A percentile compares a stretch with the other conserved stretches of the same genome.
Conservation (phyloP, 2,888 invertebrate species). For the Drosophila falleni region DNA sequence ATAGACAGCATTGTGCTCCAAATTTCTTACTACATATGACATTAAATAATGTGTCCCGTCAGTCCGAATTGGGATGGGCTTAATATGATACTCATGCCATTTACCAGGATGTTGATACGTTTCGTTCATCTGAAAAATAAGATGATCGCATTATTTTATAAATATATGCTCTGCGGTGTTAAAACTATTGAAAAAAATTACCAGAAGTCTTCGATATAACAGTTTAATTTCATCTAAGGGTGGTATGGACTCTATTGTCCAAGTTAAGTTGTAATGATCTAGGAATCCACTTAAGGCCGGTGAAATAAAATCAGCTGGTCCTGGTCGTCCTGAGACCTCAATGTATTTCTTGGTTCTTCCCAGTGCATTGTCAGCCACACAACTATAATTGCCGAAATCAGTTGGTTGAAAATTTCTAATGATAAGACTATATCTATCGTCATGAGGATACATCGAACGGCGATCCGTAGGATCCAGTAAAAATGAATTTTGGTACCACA, state of each 20-base stretch:
- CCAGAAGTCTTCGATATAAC: slow-evolving; percentile 88
- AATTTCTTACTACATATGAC: slow-evolving; percentile 88
- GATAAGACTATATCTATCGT: slow-evolving; percentile 87
- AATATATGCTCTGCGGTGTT: not conserved
- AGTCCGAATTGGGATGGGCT: slow-evolving; percentile 84
- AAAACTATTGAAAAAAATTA: slow-evolving; percentile 72
- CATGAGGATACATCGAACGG: slow-evolving; percentile 87
- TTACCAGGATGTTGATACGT: slow-evolving; percentile 90
- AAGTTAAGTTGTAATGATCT: slow-evolving; percentile 88
- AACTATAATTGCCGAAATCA: slow-evolving; percentile 89
- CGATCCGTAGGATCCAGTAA: slow-evolving; percentile 88
- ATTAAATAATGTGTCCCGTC: slow-evolving; percentile 87
- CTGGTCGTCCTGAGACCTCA: slow-evolving; percentile 88
- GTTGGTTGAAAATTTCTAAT: slow-evolving; percentile 88
- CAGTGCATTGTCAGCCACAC: slow-evolving; percentile 87
- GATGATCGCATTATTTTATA: not conserved
- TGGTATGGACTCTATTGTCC: slow-evolving; percentile 89
- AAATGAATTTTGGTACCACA: slow-evolving; percentile 89
- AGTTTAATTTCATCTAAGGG: slow-evolving; percentile 88
- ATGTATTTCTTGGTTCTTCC: slow-evolving; percentile 87
- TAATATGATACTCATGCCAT: slow-evolving; percentile 88
- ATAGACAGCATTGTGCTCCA: slow-evolving; percentile 89
- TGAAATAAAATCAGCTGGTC: slow-evolving; percentile 88
- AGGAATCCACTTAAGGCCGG: slow-evolving; percentile 87
- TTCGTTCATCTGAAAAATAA: slow-evolving; percentile 88